These are phyloP conservation scores for Xanthia icteritia DNA, from an alignment of 2,888 invertebrate genomes.

Conservation along the genomic window DNA sequence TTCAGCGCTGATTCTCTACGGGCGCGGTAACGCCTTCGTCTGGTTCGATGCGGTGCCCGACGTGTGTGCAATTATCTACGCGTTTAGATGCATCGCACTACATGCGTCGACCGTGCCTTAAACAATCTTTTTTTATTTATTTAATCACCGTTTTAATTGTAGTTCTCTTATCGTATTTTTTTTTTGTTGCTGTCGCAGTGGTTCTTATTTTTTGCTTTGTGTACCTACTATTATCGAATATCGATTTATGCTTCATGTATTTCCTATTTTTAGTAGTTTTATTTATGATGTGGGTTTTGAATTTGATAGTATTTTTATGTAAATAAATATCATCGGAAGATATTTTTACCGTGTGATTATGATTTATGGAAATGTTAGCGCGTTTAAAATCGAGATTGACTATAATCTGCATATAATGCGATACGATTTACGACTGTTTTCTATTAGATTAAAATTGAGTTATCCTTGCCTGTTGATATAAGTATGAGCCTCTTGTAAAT, in stretches of 20 bases:
- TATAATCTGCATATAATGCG: slow-evolving; percentile 44
- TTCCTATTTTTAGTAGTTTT: slow-evolving; percentile 7
- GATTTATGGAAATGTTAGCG: slow-evolving; percentile 48
- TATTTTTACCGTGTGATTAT: slow-evolving; percentile 38
- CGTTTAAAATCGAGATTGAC: slow-evolving; percentile 31
- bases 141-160: slow-evolving; percentile 48
- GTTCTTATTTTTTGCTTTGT: background rate
- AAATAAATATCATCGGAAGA: slow-evolving; percentile 32
- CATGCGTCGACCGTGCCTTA: slow-evolving; percentile 41
- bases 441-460: slow-evolving; percentile 27
- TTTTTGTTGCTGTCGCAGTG: background rate
- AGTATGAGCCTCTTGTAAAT: background rate
- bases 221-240: slow-evolving; percentile 20
- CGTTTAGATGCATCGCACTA: slow-evolving; percentile 68
- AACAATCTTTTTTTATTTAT: slow-evolving; percentile 33
- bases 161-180: slow-evolving; percentile 17
- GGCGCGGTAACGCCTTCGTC: slow-evolving; percentile 70
- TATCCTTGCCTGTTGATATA: slow-evolving; percentile 22
- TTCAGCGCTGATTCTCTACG: slow-evolving; percentile 74
- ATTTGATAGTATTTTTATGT: slow-evolving; percentile 41
- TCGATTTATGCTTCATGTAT: background rate
- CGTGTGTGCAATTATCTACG: slow-evolving; percentile 76
- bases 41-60: slow-evolving; percentile 62
- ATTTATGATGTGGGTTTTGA: slow-evolving; percentile 8
- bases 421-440: slow-evolving; percentile 43